phyloP scores from a whole-genome alignment of 1,140 invertebrate genomes.

The Catajapyx aquilonaris region DNA sequence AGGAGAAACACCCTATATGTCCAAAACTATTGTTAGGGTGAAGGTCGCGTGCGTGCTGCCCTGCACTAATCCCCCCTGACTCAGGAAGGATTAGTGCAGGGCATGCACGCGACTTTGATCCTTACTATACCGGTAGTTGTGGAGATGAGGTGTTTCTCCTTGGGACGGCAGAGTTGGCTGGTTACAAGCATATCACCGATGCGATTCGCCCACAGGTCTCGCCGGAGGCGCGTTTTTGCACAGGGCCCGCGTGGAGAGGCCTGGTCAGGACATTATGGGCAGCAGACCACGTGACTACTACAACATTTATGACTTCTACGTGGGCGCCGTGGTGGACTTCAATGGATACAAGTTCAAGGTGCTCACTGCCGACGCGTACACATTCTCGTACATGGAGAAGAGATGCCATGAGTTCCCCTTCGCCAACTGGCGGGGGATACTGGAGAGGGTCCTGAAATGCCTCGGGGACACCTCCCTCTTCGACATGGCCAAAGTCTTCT shows the following conservation, averaged over 20 bases:
- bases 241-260: constrained; percentile 41
- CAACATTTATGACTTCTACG: constrained; percentile 50
- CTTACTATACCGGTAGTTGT: too few species aligned
- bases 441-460: too few species aligned
- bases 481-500: too few species aligned
- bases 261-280: constrained; percentile 43
- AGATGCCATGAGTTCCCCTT: constrained; percentile 41
- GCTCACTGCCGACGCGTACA: constrained; percentile 63
- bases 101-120: too few species aligned
- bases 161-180: too few species aligned
- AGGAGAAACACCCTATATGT: not conserved
- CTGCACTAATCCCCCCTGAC: too few species aligned
- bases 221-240: constrained; percentile 43
- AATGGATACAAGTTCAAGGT: constrained; percentile 56
- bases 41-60: too few species aligned
- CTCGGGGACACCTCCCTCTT: too few species aligned
- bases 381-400: constrained; percentile 68
- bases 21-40: not conserved
- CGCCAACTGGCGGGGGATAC: too few species aligned
- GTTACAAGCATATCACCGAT: too few species aligned
- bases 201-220: constrained; percentile 23
- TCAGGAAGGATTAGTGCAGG: too few species aligned
- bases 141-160: too few species aligned
- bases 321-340: constrained; percentile 51
- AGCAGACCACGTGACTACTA: constrained; percentile 48